A percentile compares a stretch with the other conserved stretches of the same genome.
Evolutionary conservation across 2,113 vertebrate species (phyloP).

Genomic region (Forbesichthys papilliferus): DNA sequence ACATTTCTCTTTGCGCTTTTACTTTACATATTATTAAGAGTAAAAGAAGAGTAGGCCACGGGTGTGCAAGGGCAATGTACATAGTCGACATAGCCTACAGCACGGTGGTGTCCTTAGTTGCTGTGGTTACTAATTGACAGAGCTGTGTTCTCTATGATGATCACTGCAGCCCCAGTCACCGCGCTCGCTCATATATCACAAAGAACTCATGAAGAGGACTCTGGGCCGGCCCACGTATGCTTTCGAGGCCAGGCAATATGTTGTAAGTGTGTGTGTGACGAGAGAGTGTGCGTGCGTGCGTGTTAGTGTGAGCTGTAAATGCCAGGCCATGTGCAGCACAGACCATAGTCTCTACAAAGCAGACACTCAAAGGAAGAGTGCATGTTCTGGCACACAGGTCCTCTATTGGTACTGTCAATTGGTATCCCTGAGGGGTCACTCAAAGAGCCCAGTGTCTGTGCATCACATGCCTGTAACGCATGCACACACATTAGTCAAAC

Average conservation of each 20-base stretch:
- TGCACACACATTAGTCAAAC: conserved; percentile 52
- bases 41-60: conserved; percentile 5
- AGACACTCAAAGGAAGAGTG: conserved; percentile 6
- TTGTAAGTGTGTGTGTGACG: conserved; percentile 87
- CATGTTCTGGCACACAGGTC: conserved; percentile 1
- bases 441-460: conserved; percentile 84
- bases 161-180: conserved; percentile 82
- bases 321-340: conserved; percentile 65
- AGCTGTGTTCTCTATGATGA: conserved; percentile 82
- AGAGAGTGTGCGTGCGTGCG: not conserved
- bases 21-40: not conserved
- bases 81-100: conserved; percentile 30
- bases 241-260: conserved; percentile 94
- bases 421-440: conserved; percentile 14
- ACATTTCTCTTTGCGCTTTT: not conserved
- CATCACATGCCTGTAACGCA: conserved; percentile 70
- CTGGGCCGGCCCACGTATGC: conserved; percentile 94
- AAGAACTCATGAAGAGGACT: conserved; percentile 98
- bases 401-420: conserved; percentile 16
- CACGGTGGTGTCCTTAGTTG: conserved; percentile 22
- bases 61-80: not conserved
- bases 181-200: conserved; percentile 90
- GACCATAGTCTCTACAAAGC: conserved; percentile 75
- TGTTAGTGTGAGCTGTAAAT: conserved; percentile 43
- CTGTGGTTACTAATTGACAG: conserved; percentile 59